Evolutionary conservation across 2,888 invertebrate genomes (phyloP).

Genomic region (Drosophila neonasuta): DNA sequence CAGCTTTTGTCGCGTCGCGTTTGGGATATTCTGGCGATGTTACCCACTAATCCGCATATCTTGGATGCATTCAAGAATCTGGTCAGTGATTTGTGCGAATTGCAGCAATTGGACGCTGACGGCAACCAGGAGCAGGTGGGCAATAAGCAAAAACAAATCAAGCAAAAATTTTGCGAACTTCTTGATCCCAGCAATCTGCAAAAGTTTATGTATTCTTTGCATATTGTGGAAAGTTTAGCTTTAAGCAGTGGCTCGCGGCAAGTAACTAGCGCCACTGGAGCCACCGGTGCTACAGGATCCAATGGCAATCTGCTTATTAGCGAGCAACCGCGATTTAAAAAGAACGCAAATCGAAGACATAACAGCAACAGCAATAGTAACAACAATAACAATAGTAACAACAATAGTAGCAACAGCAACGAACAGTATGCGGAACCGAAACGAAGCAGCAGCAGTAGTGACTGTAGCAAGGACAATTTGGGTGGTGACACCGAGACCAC

Average conservation of each 20-base stretch:
- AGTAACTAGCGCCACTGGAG: conserved; percentile 29
- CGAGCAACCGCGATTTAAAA: conserved; percentile 66
- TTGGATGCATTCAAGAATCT: conserved; percentile 90
- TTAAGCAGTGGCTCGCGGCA: conserved; percentile 72
- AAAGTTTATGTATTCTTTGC: conserved; percentile 96
- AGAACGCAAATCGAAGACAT: conserved; percentile 57
- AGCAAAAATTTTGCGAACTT: conserved; percentile 85
- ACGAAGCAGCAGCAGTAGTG: conserved; percentile 51
- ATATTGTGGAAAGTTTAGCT: conserved; percentile 91
- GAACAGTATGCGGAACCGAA: conserved; percentile 63
- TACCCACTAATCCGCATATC: conserved; percentile 94
- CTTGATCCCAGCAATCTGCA: conserved; percentile 95
- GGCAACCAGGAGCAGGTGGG: conserved; percentile 70
- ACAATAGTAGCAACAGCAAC: conserved; percentile 54
- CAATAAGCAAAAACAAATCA: conserved; percentile 79
- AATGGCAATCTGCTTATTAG: conserved; percentile 63
- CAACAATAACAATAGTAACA: conserved; percentile 61
- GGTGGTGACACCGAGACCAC: conserved; percentile 23
- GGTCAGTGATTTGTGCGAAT: conserved; percentile 76
- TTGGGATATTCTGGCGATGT: conserved; percentile 95
- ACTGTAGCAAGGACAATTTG: conserved; percentile 48
- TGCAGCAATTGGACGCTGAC: conserved; percentile 66
- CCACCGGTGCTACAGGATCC: conserved; percentile 27
- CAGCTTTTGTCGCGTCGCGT: conserved; percentile 94
- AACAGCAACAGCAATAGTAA: conserved; percentile 63